Evolutionary conservation across 1,140 invertebrate species (phyloP).

Genomic region (Microplitis demolitor): DNA sequence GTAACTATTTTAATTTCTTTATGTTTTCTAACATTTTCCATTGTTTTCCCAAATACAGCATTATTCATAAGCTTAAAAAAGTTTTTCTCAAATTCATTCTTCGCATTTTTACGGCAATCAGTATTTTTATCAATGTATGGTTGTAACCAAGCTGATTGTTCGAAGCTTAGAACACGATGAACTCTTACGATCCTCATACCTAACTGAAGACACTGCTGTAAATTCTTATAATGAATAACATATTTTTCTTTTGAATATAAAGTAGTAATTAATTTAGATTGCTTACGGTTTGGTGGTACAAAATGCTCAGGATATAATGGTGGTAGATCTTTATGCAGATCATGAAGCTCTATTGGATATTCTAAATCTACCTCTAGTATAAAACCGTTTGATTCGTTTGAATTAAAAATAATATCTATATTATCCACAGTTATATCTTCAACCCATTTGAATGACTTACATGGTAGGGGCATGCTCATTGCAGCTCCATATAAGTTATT

Average conservation of each 20-base stretch:
- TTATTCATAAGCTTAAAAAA: slow-evolving; percentile 63
- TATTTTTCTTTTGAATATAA: slow-evolving; percentile 56
- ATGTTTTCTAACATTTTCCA: slow-evolving; percentile 60
- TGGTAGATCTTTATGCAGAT: neutral
- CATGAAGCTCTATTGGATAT: neutral
- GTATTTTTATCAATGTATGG: slow-evolving; percentile 52
- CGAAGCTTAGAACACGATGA: slow-evolving; percentile 61
- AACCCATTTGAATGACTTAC: slow-evolving; percentile 55
- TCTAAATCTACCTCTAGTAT: neutral
- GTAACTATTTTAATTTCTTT: slow-evolving; percentile 51
- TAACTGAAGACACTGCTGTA: slow-evolving; percentile 57
- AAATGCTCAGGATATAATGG: slow-evolving; percentile 37
- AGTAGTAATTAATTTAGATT: slow-evolving; percentile 47
- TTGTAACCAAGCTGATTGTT: slow-evolving; percentile 60
- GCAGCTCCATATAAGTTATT: slow-evolving; percentile 64
- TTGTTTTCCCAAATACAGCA: slow-evolving; percentile 59
- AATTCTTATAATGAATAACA: slow-evolving; percentile 60
- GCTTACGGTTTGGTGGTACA: slow-evolving; percentile 33
- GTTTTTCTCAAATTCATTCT: slow-evolving; percentile 60
- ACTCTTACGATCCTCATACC: slow-evolving; percentile 60
- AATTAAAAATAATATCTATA: neutral
- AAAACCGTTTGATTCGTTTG: neutral
- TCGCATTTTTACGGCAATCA: slow-evolving; percentile 43
- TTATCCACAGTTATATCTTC: slow-evolving; percentile 2
- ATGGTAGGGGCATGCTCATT: slow-evolving; percentile 51